Percentiles rank a stretch among this genome's conserved stretches.
Evolutionary conservation across 2,797 vertebrate species (phyloP).

Genomic region (Rhynchotus rufescens): DNA sequence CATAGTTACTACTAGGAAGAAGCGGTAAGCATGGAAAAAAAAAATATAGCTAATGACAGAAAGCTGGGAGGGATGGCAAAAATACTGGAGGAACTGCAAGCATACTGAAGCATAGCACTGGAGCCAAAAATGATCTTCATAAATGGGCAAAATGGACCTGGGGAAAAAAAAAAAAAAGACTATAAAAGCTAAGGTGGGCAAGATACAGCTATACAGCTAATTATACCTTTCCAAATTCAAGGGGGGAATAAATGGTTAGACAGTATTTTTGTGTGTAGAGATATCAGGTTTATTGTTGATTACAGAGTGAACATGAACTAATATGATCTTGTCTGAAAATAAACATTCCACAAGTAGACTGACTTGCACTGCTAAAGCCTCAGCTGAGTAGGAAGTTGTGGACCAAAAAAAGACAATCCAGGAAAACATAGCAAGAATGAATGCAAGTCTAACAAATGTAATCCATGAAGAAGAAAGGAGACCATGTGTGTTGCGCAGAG

Average conservation of each 20-base stretch:
- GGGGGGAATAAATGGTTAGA: not conserved
- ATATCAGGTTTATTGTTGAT: not conserved
- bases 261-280: not conserved
- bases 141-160: not conserved
- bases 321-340: fast-evolving
- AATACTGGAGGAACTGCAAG: not conserved
- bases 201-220: not conserved
- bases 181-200: not conserved
- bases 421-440: not conserved
- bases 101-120: not conserved
- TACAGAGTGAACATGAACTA: not conserved
- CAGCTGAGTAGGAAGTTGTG: not conserved
- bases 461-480: not conserved
- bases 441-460: not conserved
- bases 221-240: not conserved
- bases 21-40: not conserved
- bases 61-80: not conserved
- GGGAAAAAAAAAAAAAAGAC: not conserved
- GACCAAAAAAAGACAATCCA: not conserved
- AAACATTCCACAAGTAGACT: not conserved
- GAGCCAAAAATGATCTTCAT: not conserved
- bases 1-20: constrained; percentile 14
- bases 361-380: not conserved
- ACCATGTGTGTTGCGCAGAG: not conserved
- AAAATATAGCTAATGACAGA: not conserved